Evolutionary conservation across 2,888 invertebrate genomes (phyloP), one percentile per base, ranked within the genome.

Genomic region (Didymodactylos carnosus): DNA sequence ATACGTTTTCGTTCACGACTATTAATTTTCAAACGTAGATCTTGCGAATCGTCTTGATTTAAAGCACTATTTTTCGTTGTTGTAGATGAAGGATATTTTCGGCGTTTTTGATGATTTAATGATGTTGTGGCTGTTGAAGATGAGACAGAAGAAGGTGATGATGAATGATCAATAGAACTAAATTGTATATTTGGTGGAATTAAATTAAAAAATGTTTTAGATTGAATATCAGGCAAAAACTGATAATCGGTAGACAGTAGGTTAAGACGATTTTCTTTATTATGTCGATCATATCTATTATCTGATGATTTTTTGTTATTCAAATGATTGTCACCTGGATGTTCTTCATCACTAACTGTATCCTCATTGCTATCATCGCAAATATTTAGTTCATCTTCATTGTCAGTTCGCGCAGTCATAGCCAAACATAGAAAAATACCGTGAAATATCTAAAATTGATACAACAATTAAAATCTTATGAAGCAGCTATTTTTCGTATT

Each of bases 1-100:
- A 94, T 94, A 80, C 94, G 87, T 79, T 94, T 86, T 75, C 94
- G 86, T 83, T 94, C 94, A 75, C 90, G 86, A 0, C 93, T 93
- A 83, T 94, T 94, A 78, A 94, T 94, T 81, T 92, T 93, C 76
- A 94, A 84, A 75, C 94, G 53, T 53, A 53, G 8, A 53, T 53
- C 53, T 27, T 27, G 27, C 29, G 29, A 53, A 16, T 53, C 53
- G 19, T 53, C 53, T 16, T 4, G 27, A 29, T 2, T 29, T 27
- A 19, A 16, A 29, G 3, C 29, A 53, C 13, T 25, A 13, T 53
- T 29, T 29, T 53, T 53, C 2, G 19, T 6, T 25, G 25, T 14
- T 13, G 53, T 5, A 16, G 53, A 53, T 29, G 53, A 53, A 53
- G n/a, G 27, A 6, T 29, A 29, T 16, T 27, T 27, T 27, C 53